These are phyloP conservation scores for Habrosyne pyritoides DNA, from an alignment of 2,888 invertebrate species.

Conservation along the genomic window DNA sequence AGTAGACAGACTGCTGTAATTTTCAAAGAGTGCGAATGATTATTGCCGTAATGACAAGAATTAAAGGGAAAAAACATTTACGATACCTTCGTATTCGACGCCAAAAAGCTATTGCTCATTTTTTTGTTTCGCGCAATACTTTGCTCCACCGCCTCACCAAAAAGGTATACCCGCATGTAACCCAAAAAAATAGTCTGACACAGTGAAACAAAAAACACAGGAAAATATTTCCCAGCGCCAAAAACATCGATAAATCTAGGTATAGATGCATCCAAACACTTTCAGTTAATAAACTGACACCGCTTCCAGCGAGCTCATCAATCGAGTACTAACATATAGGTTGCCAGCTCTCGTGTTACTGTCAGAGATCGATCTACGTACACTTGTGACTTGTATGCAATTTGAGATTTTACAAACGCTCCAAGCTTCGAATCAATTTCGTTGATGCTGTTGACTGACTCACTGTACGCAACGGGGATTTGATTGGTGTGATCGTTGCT, in stretches of 20 bases:
- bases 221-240: not conserved
- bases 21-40: too few species aligned
- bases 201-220: not conserved
- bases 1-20: too few species aligned
- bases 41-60: too few species aligned
- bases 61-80: too few species aligned
- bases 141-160: too few species aligned
- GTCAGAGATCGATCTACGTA: not conserved
- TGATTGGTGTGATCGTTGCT: not conserved
- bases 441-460: not conserved
- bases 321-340: slow-evolving; percentile 2
- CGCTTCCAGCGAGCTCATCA: not conserved
- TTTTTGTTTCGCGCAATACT: too few species aligned
- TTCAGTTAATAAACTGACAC: not conserved
- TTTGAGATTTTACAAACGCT: not conserved
- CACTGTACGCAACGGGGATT: not conserved
- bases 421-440: not conserved
- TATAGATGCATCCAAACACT: not conserved
- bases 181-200: not conserved
- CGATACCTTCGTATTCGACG: too few species aligned
- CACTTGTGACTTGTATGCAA: not conserved
- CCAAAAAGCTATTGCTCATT: too few species aligned
- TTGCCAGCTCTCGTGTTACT: not conserved
- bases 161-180: too few species aligned
- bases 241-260: not conserved